Base-by-base conservation (phyloP, 2,797 vertebrate genomes). In the Trachurus trachurus region DNA sequence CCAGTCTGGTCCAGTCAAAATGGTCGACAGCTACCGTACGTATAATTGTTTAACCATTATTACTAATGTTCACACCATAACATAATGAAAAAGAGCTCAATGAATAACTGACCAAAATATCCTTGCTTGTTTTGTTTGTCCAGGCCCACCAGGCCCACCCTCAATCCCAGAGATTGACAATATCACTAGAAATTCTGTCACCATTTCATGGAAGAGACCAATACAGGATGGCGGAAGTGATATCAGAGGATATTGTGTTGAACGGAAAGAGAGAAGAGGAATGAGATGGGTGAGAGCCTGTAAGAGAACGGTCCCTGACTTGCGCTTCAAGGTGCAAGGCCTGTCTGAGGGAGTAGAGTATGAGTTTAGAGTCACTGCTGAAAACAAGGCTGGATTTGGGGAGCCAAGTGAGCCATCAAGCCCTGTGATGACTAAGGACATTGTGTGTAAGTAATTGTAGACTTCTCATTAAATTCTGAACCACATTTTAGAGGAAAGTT, bases 341-440 rank as follows among this genome's bases (percentile, higher is more conserved):
- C 95, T 99, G 50, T 95, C 90, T 74, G 98, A 99, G 93, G 98
- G 96, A 93, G 96, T 97, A 19, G 97, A 98, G 83, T 99, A 99
- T 37, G 98, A 99, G 91, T 99, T 99, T 94, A 96, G 98, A 73
- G 98, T 99, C 78, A 98, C 97, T 73, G 98, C 98, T 76, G 98
- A 99, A 94, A 99, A 99, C 47, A 98, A 96, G 94, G 98, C 98
- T 83, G 98, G 98, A 86, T 95, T 99, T 90, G 98, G 98, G 70
- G 95, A 96, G 83, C 97, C 98, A 75, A 99, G 98, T 81, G 97
- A 98, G 68, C 93, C 96, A 85, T 99, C 97, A 54, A 93, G 89
- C 3, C 89, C 94, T 65, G 97, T 97, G 57, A 89, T 98, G 88
- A 99, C 97, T 88, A 99, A 96, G 92, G 98, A 99, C 78, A 96